These are phyloP conservation scores for Drosophila atripex DNA, from an alignment of 2,888 invertebrate genomes.

Conservation along the genomic window DNA sequence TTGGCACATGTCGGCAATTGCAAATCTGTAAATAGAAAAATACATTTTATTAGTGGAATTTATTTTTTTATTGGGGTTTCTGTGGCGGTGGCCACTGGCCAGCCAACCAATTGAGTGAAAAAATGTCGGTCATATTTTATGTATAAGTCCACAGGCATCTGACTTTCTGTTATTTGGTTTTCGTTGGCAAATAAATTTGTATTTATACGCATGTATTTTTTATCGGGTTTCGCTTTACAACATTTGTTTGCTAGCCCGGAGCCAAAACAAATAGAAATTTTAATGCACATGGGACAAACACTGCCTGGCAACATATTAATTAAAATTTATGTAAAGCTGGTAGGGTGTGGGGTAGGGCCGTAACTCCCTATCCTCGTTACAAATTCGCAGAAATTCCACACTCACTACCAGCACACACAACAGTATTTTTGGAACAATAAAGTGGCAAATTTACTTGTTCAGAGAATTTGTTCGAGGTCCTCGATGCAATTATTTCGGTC, in stretches of 20 bases:
- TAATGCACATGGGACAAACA: slow-evolving; percentile 11
- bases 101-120: slow-evolving; percentile 16
- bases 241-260: slow-evolving; percentile 17
- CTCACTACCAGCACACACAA: not conserved
- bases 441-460: slow-evolving; percentile 30
- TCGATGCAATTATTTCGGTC: slow-evolving; percentile 2
- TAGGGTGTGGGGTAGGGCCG: no score
- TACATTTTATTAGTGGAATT: slow-evolving; percentile 25
- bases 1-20: slow-evolving; percentile 34
- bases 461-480: slow-evolving; percentile 1
- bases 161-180: slow-evolving; percentile 35
- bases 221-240: slow-evolving; percentile 27
- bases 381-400: slow-evolving; percentile 18
- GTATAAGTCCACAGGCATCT: slow-evolving; percentile 5
- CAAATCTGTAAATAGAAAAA: slow-evolving; percentile 42
- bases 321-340: slow-evolving; percentile 17
- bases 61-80: not conserved
- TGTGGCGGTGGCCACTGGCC: slow-evolving; percentile 1
- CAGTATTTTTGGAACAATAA: slow-evolving; percentile 25
- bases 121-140: slow-evolving; percentile 35
- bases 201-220: slow-evolving; percentile 26
- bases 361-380: not conserved
- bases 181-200: slow-evolving; percentile 24
- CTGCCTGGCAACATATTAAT: slow-evolving; percentile 31
- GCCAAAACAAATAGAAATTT: slow-evolving; percentile 33